Conservation (phyloP, 1,140 invertebrate genomes). For the Steinernema feltiae region DNA sequence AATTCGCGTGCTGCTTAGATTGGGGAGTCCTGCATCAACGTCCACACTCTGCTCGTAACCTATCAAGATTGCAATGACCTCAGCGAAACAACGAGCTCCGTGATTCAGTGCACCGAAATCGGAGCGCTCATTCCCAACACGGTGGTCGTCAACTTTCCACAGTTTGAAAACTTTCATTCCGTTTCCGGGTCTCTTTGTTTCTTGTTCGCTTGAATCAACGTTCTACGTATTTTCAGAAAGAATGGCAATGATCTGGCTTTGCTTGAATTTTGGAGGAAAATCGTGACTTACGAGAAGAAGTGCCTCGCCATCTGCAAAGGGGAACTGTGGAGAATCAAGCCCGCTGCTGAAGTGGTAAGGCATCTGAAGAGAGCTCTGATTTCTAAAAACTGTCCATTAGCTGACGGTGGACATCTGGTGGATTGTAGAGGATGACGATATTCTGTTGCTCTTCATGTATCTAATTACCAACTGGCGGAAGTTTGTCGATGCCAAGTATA, state of each 20-base stretch:
- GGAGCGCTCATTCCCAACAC: neutral
- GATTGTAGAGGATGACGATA: neutral
- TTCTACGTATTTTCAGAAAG: neutral
- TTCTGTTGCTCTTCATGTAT: constrained; percentile 1
- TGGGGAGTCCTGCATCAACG: neutral
- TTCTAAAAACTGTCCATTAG: neutral
- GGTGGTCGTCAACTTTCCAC: neutral
- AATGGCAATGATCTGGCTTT: neutral
- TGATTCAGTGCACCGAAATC: neutral
- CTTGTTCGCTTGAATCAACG: neutral
- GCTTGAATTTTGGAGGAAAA: neutral
- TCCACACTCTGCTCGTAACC: neutral
- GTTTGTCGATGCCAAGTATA: neutral
- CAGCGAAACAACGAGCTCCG: neutral
- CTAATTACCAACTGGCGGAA: neutral
- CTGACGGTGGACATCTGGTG: constrained; percentile 6
- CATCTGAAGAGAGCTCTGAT: neutral
- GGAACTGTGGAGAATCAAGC: neutral
- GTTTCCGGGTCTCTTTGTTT: neutral
- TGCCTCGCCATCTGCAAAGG: neutral
- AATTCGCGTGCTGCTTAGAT: neutral
- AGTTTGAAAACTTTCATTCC: neutral
- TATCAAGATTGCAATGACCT: neutral
- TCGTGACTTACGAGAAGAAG: constrained; percentile 5
- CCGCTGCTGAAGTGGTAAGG: neutral